These are phyloP conservation scores for Rallus limicola DNA, from an alignment of 2,113 vertebrate genomes.

Conservation along the genomic window DNA sequence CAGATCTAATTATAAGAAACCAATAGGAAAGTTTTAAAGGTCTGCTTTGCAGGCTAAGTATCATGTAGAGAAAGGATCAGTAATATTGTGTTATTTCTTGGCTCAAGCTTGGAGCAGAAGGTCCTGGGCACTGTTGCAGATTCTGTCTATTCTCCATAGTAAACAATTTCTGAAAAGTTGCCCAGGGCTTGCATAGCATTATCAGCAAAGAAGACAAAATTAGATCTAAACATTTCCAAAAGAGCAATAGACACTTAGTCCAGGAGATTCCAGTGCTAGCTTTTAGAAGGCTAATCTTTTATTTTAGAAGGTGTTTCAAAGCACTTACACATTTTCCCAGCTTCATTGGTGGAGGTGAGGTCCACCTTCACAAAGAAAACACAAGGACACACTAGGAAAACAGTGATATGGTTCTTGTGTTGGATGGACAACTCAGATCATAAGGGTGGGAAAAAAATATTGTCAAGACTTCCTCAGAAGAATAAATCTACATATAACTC, in stretches of 20 bases:
- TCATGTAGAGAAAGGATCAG: not conserved
- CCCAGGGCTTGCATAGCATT: not conserved
- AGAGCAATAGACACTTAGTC: not conserved
- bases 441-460: not conserved
- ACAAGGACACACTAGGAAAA: not conserved
- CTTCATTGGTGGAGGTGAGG: not conserved
- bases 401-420: rapidly evolving
- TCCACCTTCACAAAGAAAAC: not conserved
- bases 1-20: not conserved
- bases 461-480: not conserved
- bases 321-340: not conserved
- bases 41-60: not conserved
- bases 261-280: not conserved
- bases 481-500: not conserved
- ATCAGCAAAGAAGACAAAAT: not conserved
- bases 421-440: not conserved
- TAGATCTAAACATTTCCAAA: not conserved
- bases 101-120: not conserved
- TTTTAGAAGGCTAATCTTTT: not conserved
- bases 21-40: not conserved
- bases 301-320: not conserved
- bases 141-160: not conserved
- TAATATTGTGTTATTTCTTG: not conserved
- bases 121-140: not conserved
- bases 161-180: not conserved